phyloP scores from a whole-genome alignment of 2,888 invertebrate species.

The Altica lythri region DNA sequence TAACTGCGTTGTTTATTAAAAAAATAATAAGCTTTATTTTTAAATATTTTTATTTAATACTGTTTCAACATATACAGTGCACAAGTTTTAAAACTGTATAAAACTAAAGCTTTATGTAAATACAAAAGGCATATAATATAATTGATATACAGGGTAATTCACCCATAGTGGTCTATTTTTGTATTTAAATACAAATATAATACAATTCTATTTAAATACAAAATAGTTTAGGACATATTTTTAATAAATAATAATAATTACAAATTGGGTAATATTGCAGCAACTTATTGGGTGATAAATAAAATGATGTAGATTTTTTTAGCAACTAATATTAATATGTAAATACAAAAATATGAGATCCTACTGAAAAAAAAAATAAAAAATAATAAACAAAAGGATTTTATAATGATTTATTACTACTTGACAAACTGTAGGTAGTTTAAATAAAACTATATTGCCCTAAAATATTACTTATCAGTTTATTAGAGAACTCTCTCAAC shows the following conservation, averaged over 20 bases:
- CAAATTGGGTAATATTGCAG: slow-evolving; percentile 14
- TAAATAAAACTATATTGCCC: slow-evolving; percentile 28
- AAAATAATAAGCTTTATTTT: slow-evolving; percentile 29
- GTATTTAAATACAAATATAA: slow-evolving; percentile 16
- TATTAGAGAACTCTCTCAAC: slow-evolving; percentile 27
- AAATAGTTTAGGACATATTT: slow-evolving; percentile 27
- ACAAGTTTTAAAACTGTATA: slow-evolving; percentile 48
- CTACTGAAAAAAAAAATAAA: slow-evolving; percentile 17
- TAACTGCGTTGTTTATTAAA: not conserved
- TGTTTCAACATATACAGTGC: slow-evolving; percentile 53
- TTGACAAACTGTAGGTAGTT: slow-evolving; percentile 29
- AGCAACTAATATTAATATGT: slow-evolving; percentile 40
- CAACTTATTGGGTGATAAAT: slow-evolving; percentile 3
- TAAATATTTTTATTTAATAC: slow-evolving; percentile 50
- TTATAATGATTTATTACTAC: too few species aligned
- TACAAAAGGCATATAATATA: slow-evolving; percentile 47
- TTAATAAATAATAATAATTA: slow-evolving; percentile 34
- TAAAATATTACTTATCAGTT: slow-evolving; percentile 34
- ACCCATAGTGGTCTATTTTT: slow-evolving; percentile 15
- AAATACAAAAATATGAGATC: slow-evolving; percentile 42
- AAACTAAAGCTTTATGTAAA: slow-evolving; percentile 50
- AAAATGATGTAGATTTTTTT: not conserved
- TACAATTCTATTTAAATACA: slow-evolving; percentile 12
- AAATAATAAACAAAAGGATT: too few species aligned
- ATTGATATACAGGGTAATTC: slow-evolving; percentile 42